These are phyloP conservation scores for Hemicentrotus pulcherrimus DNA, from an alignment of 35 echinoderm and acorn worm genomes.

Conservation along the genomic window DNA sequence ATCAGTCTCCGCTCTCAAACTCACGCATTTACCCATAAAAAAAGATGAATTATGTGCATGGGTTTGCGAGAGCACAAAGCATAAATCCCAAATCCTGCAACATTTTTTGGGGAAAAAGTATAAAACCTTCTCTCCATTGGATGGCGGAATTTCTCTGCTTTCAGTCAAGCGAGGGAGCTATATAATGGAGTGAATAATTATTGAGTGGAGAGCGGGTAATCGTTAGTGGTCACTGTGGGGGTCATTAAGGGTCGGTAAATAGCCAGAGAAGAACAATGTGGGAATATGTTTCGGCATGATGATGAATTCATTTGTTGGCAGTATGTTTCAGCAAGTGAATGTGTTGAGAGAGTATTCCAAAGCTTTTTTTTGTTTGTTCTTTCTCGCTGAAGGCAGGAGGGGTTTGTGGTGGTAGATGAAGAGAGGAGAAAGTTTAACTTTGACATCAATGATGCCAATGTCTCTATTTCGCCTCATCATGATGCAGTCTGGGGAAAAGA, in stretches of 20 bases:
- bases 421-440: neutral
- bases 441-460: neutral
- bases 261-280: neutral
- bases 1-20: neutral
- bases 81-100: neutral
- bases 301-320: slow-evolving; percentile 2
- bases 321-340: neutral
- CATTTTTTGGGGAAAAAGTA: neutral
- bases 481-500: neutral
- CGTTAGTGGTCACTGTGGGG: neutral
- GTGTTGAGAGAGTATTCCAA: slow-evolving; percentile 1
- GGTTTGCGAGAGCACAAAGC: neutral
- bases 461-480: neutral
- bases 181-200: neutral
- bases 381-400: neutral
- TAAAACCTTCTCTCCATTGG: neutral
- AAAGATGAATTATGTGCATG: neutral
- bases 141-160: neutral
- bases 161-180: neutral
- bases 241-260: neutral
- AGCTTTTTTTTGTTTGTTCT: neutral
- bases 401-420: neutral
- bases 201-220: neutral
- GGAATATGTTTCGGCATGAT: neutral
- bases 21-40: neutral